Evolutionary conservation across 2,888 invertebrate genomes (phyloP), one percentile per base, ranked within the genome.

Genomic region (Crioceris asparagi): DNA sequence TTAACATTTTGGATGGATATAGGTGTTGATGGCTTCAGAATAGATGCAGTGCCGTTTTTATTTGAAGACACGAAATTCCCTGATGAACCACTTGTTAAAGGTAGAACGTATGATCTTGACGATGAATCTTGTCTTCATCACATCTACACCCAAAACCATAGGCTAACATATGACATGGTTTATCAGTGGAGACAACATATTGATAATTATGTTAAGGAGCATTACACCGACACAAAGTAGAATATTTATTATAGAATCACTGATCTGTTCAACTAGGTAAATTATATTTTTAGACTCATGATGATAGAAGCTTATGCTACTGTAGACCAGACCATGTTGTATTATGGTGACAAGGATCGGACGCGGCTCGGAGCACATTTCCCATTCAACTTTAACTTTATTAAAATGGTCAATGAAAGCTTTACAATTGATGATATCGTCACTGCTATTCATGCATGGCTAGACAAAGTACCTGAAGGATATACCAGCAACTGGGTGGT

Each of bases 21-120:
- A 51, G 91, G 90, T 1, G 76, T 91, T 0, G 83, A 85, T 54
- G 94, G 93, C 1, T 88, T 93, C 54, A 75, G 91, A 49, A 71
- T 93, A 23, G 85, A 86, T 54, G 84, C 86, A 2, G 72, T 85
- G 10, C 68, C 70, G 3, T 49, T 46, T 51, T 40, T 73, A 8
- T 66, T 60, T 38, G 73, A 74, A 54, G 56, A 54, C 17, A 49
- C 52, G 10, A 27, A 53, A 6, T 48, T 66, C 1, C 36, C 21
- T 3, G 62, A 73, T 39, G 72, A 72, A 50, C 67, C 69, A 1
- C 23, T 26, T n/a, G 56, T 62, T 4, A 45, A 48, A 35, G 51
- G 42, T 1, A 42, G 43, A 61, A n/a, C n/a, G n/a, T 70, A 23
- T 61, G 61, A 1, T 71, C 56, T 81, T 78, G 55, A 77, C 75